phyloP scores from a whole-genome alignment of 2,888 invertebrate genomes.

The Lasiommata megera region DNA sequence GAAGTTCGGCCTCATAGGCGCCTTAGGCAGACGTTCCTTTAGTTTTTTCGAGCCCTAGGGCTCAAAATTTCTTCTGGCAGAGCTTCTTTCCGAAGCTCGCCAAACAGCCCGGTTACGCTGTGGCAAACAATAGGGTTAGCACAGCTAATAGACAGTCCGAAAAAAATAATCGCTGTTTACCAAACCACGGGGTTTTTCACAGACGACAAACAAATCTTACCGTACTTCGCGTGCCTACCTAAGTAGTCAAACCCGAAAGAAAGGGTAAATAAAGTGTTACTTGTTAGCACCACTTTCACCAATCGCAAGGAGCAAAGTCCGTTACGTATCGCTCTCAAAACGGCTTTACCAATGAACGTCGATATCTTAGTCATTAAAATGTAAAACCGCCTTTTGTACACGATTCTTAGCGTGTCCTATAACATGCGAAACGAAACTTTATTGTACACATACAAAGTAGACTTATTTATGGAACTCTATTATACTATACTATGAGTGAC shows the following conservation, averaged over 20 bases:
- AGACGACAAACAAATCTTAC: background rate
- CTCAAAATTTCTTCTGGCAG: no score
- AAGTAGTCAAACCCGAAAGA: constrained; percentile 11
- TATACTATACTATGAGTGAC: background rate
- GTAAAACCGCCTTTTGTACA: background rate
- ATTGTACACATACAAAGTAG: no score
- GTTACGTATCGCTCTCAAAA: constrained; percentile 4
- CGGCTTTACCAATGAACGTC: constrained; percentile 7
- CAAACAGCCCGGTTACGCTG: no score
- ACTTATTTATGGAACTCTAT: background rate
- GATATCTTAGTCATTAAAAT: background rate
- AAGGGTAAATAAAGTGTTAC: background rate
- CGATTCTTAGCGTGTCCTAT: background rate
- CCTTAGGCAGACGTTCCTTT: no score
- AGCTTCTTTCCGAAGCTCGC: no score
- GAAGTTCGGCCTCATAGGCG: no score
- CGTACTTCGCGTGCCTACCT: background rate
- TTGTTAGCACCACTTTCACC: constrained; percentile 22
- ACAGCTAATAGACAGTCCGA: no score
- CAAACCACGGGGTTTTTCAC: no score
- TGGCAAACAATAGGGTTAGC: no score
- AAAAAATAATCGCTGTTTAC: no score
- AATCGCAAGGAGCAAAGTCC: constrained; percentile 19
- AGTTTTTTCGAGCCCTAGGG: no score
- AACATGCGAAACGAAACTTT: background rate